These are phyloP conservation scores for Pyrrhura leucotis DNA, from an alignment of 2,797 vertebrate genomes.

Conservation along the genomic window DNA sequence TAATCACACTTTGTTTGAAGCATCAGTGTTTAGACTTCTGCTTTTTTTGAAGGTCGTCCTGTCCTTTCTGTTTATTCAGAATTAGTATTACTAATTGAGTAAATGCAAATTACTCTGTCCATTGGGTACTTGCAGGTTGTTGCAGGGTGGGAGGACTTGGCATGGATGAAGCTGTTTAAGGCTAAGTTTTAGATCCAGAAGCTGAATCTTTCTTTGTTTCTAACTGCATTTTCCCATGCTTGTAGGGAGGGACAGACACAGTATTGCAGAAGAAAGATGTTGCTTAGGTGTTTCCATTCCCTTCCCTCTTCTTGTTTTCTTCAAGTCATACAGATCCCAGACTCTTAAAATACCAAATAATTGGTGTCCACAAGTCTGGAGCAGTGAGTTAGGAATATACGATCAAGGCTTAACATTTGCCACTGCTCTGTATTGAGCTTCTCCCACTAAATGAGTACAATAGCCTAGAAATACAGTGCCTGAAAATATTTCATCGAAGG, in stretches of 20 bases:
- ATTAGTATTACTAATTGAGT: background rate
- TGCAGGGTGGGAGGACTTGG: background rate
- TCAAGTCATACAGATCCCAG: background rate
- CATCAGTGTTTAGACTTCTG: background rate
- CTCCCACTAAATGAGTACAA: background rate
- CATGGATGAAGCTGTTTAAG: background rate
- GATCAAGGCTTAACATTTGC: background rate
- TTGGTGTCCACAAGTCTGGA: background rate
- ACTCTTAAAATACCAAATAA: background rate
- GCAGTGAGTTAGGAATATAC: background rate
- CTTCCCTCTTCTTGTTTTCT: background rate
- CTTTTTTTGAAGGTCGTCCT: background rate
- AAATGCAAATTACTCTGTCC: background rate
- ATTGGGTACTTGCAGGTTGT: background rate
- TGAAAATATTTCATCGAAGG: background rate
- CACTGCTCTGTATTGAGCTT: background rate
- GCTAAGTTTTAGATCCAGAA: background rate
- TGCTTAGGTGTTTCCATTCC: background rate
- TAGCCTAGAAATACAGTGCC: background rate
- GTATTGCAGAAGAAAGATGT: background rate
- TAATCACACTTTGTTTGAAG: background rate
- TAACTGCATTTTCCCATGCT: background rate
- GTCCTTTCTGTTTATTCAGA: background rate
- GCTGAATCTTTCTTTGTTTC: background rate
- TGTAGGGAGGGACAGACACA: fast-evolving